Percentiles rank a stretch among this genome's conserved stretches.
Conservation (phyloP, 2,113 vertebrate genomes). For the Sinocyclocheilus grahami region DNA sequence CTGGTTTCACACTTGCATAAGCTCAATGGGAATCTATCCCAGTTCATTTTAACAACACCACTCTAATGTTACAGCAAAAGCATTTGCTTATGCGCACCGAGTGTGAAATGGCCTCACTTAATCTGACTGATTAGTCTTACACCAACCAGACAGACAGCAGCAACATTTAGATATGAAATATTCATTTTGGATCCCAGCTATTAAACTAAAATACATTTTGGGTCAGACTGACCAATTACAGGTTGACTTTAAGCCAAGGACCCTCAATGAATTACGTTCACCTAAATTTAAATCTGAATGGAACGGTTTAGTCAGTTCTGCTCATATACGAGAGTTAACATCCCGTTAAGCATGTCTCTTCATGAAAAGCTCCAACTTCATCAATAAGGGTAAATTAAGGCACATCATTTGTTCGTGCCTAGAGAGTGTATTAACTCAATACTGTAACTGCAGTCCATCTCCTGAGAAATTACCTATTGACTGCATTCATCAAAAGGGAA, state of each 20-base stretch:
- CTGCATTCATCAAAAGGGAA: conserved; percentile 87
- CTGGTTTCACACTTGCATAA: not conserved
- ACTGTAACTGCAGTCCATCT: conserved; percentile 86
- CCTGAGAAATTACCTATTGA: conserved; percentile 97
- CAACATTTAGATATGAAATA: conserved; percentile 28
- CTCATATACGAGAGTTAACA: conserved; percentile 46
- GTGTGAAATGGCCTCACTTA: not conserved
- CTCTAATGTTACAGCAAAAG: conserved; percentile 6
- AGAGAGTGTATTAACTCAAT: conserved; percentile 86
- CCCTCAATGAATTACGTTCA: not conserved
- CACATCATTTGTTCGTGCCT: conserved; percentile 76
- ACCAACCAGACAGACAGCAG: conserved; percentile 2
- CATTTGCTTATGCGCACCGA: not conserved
- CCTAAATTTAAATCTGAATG: conserved; percentile 32
- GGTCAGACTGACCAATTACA: conserved; percentile 16
- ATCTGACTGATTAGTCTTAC: conserved; percentile 12
- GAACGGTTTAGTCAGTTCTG: conserved; percentile 39
- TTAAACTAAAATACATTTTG: conserved; percentile 27
- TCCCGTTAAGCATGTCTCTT: conserved; percentile 48
- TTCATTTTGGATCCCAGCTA: conserved; percentile 12
- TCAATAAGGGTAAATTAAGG: conserved; percentile 84
- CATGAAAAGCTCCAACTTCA: conserved; percentile 72
- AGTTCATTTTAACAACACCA: not conserved
- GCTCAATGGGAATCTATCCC: conserved; percentile 4
- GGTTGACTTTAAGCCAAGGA: conserved; percentile 21